Evolutionary conservation across 2,888 invertebrate genomes (phyloP), one percentile per base, ranked within the genome.

Genomic region (Sinopyrophorus schimmeli): DNA sequence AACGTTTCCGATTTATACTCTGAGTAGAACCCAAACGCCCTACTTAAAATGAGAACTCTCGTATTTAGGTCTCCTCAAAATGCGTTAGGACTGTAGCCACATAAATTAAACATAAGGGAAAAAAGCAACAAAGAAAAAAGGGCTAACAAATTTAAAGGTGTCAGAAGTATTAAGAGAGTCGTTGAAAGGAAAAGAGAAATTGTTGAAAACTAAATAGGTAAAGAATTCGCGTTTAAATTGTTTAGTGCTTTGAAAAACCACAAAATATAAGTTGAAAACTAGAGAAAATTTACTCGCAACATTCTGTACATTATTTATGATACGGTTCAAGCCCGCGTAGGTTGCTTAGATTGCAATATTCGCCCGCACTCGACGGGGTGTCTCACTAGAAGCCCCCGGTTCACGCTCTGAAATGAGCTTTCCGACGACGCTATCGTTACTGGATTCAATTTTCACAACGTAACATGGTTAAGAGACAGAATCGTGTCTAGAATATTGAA

Each of bases 361-460:
- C 60, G 61, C 61, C 55, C 38, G 27, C 49, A 43, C 49, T 49
- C 43, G 43, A 49, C 42, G 49, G 49, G 43, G 49, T 31, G 49
- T 49, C 43, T 47, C 42, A 43, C 41, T 37, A 43, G 43, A 49
- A 37, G 47, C 47, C 40, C 27, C 38, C 42, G 34, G 39, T 42
- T 40, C 47, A 47, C 37, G 39, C 49, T 58, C 62, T 57, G 60
- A 66, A 68, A 67, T 65, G 64, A 66, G 63, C 62, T 62, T 62
- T 59, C 57, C 63, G 53, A 56, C 62, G 62, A 59, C 58, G 64
- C 66, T 67, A 68, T 68, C 67, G 66, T 65, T 66, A 61, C 65
- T 62, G 66, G 68, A 70, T 71, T 71, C 71, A 71, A 71, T 71
- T 71, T 70, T 70, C 70, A 64, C 69, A 61, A 63, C 67, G 68